Percentiles rank a stretch among this genome's conserved stretches.
phyloP scores from a whole-genome alignment of 1,140 invertebrate species.

The Calosoma granatense region DNA sequence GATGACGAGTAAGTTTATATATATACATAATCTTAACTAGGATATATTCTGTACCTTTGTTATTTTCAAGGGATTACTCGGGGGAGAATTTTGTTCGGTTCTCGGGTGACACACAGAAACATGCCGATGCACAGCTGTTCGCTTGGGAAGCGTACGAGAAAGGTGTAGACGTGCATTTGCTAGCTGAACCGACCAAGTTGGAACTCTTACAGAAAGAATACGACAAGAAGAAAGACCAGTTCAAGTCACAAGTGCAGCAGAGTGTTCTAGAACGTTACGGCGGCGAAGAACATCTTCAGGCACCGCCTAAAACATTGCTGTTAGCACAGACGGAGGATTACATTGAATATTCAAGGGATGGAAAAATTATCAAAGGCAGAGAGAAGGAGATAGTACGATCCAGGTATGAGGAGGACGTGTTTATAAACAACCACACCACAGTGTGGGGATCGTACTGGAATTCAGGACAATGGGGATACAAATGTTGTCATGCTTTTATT shows the following conservation, averaged over 20 bases:
- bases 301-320: conserved; percentile 73
- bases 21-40: neutral
- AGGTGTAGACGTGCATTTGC: conserved; percentile 90
- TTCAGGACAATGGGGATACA: conserved; percentile 88
- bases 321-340: conserved; percentile 95
- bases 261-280: conserved; percentile 81
- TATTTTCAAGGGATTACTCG: conserved; percentile 45
- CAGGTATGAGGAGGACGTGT: conserved; percentile 92
- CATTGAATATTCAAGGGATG: conserved; percentile 89
- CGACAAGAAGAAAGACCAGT: conserved; percentile 76
- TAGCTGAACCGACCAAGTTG: conserved; percentile 96
- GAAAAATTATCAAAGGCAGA: conserved; percentile 72
- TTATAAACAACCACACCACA: conserved; percentile 83
- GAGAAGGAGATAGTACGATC: conserved; percentile 80
- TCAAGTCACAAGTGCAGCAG: conserved; percentile 64
- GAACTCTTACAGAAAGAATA: conserved; percentile 88
- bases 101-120: conserved; percentile 84
- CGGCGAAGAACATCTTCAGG: conserved; percentile 83
- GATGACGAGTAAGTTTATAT: conserved; percentile 51
- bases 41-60: neutral
- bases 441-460: conserved; percentile 96
- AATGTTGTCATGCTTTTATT: conserved; percentile 89
- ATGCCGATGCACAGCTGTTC: conserved; percentile 89
- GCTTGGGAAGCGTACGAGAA: conserved; percentile 95
- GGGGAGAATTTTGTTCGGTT: conserved; percentile 96